Percentiles rank a stretch among this genome's conserved stretches.
Conservation (phyloP, 2,113 vertebrate species). For the Tyto alba region DNA sequence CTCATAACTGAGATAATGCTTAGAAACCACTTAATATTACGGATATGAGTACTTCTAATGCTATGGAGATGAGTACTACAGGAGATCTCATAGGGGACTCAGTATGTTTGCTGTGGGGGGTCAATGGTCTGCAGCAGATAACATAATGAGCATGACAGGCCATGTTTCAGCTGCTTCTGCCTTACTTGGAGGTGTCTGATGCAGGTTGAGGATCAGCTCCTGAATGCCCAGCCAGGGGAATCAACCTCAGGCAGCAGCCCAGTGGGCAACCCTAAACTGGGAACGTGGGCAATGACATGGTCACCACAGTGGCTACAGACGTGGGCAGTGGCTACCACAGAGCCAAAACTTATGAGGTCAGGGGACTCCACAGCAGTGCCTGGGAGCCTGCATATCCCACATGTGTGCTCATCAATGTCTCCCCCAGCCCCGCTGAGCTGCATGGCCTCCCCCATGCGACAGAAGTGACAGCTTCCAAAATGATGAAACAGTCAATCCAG, state of each 20-base stretch:
- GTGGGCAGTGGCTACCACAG: neutral
- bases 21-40: neutral
- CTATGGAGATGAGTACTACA: neutral
- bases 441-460: neutral
- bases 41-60: neutral
- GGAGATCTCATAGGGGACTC: neutral
- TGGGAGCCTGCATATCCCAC: neutral
- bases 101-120: accelerated
- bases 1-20: neutral
- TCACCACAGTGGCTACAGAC: neutral
- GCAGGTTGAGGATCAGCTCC: neutral
- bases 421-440: neutral
- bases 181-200: neutral
- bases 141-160: neutral
- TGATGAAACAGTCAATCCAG: neutral
- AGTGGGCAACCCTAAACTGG: neutral
- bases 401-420: neutral
- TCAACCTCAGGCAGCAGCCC: neutral
- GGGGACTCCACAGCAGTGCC: neutral
- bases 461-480: neutral
- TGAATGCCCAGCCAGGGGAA: neutral
- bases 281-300: neutral
- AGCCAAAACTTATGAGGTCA: neutral
- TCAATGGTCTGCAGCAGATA: neutral
- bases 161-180: neutral